Conservation (phyloP, 2,113 vertebrate genomes). For the Crotalus tigris region DNA sequence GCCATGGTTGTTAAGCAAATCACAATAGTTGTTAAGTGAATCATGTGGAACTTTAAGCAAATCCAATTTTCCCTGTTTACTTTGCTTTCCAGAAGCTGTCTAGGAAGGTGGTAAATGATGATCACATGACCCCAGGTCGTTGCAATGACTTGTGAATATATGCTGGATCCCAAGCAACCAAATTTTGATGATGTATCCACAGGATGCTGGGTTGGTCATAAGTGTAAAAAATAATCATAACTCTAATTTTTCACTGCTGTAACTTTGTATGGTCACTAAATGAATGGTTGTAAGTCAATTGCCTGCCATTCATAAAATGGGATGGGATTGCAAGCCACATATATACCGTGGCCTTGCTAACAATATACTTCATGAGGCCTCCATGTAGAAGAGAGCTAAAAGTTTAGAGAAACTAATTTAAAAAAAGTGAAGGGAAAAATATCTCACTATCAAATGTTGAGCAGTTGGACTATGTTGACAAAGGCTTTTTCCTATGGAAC, state of each 20-base stretch:
- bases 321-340: conserved; percentile 8
- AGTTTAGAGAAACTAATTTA: background rate
- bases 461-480: background rate
- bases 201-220: no score
- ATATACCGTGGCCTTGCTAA: background rate
- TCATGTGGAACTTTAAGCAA: background rate
- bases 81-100: background rate
- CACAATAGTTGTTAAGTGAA: background rate
- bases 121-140: background rate
- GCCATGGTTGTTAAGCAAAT: background rate
- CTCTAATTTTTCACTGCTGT: no score
- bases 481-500: background rate
- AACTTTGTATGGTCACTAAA: no score
- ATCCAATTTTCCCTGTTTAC: background rate
- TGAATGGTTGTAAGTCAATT: no score
- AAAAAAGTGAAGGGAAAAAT: background rate
- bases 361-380: conserved; percentile 16
- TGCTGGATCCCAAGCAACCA: background rate
- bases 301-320: conserved; percentile 10
- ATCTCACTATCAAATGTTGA: background rate
- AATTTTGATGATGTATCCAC: background rate
- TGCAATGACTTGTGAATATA: background rate
- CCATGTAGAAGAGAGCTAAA: background rate
- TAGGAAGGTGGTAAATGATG: background rate
- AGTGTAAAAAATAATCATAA: no score